phyloP scores from a whole-genome alignment of 2,888 invertebrate genomes.

The Leistus spinibarbis region DNA sequence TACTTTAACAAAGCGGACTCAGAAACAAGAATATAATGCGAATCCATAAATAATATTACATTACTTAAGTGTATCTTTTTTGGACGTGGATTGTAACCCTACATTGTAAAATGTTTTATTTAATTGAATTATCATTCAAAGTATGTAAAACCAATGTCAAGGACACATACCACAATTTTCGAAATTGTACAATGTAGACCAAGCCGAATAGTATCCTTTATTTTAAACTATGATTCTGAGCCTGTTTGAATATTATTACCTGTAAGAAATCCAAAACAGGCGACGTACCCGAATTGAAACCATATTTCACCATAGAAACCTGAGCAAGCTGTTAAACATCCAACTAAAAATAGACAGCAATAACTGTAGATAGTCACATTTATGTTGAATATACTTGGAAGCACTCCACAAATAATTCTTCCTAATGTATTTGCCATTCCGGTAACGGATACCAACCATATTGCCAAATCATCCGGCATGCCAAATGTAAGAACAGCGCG shows the following conservation, averaged over 20 bases:
- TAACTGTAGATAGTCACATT: slow-evolving; percentile 42
- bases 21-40: too few species aligned
- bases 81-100: too few species aligned
- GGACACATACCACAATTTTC: too few species aligned
- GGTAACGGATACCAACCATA: slow-evolving; percentile 78
- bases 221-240: too few species aligned
- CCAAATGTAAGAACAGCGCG: slow-evolving; percentile 62
- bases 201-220: too few species aligned
- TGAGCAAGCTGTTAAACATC: slow-evolving; percentile 78
- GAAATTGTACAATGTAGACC: too few species aligned
- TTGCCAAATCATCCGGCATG: slow-evolving; percentile 60
- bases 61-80: too few species aligned
- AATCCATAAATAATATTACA: too few species aligned
- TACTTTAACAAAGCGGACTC: too few species aligned
- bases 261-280: slow-evolving; percentile 82
- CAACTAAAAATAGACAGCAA: slow-evolving; percentile 54
- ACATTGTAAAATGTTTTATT: too few species aligned
- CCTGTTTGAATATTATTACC: slow-evolving; percentile 65
- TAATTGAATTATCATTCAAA: too few species aligned
- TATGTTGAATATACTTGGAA: not conserved
- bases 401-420: slow-evolving; percentile 77
- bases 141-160: too few species aligned
- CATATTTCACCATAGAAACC: slow-evolving; percentile 64
- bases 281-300: slow-evolving; percentile 76
- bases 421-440: slow-evolving; percentile 89